Conservation (phyloP, 2,797 vertebrate genomes). For the Leucoraja ocellata region DNA sequence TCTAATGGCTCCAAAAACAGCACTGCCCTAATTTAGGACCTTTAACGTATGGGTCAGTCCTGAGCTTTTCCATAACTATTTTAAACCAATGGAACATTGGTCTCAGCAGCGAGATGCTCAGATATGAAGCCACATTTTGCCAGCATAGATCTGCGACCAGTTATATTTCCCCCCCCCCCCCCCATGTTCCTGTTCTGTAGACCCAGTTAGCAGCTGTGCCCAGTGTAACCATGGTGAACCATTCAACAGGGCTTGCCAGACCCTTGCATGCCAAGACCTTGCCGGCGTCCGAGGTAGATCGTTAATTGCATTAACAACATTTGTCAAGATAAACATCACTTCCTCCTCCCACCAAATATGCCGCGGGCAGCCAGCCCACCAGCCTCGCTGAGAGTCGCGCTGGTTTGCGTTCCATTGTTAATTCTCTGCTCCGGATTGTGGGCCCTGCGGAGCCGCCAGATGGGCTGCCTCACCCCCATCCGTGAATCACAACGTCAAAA, state of each 20-base stretch:
- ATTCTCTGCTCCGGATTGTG: not conserved
- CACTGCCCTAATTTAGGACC: too few relatives aligned
- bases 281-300: not conserved
- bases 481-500: slow-evolving; percentile 14
- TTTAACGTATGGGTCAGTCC: too few relatives aligned
- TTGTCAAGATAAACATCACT: not conserved
- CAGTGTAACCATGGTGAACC: not conserved
- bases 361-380: not conserved
- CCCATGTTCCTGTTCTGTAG: too few relatives aligned
- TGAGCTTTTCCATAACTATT: too few relatives aligned
- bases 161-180: not conserved
- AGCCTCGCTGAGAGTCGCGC: not conserved
- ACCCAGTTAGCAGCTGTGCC: not conserved
- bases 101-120: not conserved
- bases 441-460: slow-evolving; percentile 11
- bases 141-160: not conserved
- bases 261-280: not conserved
- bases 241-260: not conserved
- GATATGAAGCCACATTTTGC: not conserved
- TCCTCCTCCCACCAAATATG: slow-evolving; percentile 1
- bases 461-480: not conserved
- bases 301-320: not conserved
- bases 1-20: too few relatives aligned
- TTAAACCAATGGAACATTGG: too few relatives aligned
- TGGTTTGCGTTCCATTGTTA: not conserved